Evolutionary conservation across 1,140 invertebrate species (phyloP), one percentile per base, ranked within the genome.

Genomic region (Drosophila virilis): DNA sequence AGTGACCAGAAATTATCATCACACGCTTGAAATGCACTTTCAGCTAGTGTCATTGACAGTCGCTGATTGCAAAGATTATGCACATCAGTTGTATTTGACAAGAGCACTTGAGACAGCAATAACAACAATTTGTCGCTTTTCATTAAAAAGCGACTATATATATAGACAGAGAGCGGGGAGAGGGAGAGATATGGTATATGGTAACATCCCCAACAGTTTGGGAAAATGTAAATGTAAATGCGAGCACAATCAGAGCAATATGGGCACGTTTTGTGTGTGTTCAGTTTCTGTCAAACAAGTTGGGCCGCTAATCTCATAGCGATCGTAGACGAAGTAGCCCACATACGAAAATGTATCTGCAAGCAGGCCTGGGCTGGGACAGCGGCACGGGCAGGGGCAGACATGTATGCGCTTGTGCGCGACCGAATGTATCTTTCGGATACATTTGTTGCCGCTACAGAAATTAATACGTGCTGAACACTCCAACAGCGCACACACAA

Each of bases 381-480:
- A 8, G n/a, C 33, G 37, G 48, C 48, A 12, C 40, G 15, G n/a
- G 37, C 50, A 33, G 37, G 1, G 28, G 42, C 42, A 17, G 42
- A 60, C 43, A 17, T 59, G 54, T 33, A 54, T 82, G 78, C 69
- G 81, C 50, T 71, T 82, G 83, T 82, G 76, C 64, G 72, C 83
- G 80, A 70, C 72, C 80, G 74, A 89, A 83, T 74, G 84, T 89
- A 80, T 88, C 84, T 88, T 88, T 84, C 77, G 84, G 80, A 74
- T 89, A 89, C 76, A 82, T 82, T 79, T 51, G 78, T 72, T 71
- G 75, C 76, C 64, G 83, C 83, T 46, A 80, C 80, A 73, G 85
- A 88, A 88, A 89, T 88, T 88, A 88, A 88, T 88, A 89, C 84
- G 84, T 83, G 84, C 77, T 80, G 80, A 88, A 74, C 84, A 78